Evolutionary conservation across 2,113 vertebrate species (phyloP), one percentile per base, ranked within the genome.

Genomic region (Rafetus swinhoei): DNA sequence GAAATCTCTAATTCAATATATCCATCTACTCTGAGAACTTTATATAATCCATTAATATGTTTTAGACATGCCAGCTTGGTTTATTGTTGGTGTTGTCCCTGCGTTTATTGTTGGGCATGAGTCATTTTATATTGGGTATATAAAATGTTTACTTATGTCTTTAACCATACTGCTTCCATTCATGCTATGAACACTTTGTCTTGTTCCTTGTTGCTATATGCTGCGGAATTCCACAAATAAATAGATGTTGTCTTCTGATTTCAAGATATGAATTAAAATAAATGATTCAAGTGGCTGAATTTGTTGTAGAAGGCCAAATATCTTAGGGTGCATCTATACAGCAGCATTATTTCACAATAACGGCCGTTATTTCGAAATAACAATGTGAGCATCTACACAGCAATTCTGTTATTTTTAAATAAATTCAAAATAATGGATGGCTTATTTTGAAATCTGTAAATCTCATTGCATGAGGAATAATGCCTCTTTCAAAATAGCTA

Each of bases 41-140:
- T 87, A 89, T 39, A 89, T 2, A 88, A 80, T 19, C 2, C 18
- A 62, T 50, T 85, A 69, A 83, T 57, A 32, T n/a, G 32, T 13
- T 80, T 12, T 4, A 84, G 32, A 19, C 0, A 0, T 5, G 4
- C 9, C 56, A 88, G 53, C 7, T 92, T 1, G 0, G 21, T 12
- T 52, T 5, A 12, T 32, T 0, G 0, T 3, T 85, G 7, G 3
- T n/a, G 72, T 6, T 84, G 85, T 25, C 45, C 6, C 60, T 9
- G 25, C 77, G 2, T 69, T 50, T 62, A 53, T 45, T 72, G n/a
- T 22, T 87, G n/a, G 52, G 18, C 88, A 85, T 59, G 2, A 65
- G 15, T 27, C n/a, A 69, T 69, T 93, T 76, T 16, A 82, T 54
- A 76, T 35, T 56, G 9, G 86, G 92, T 24, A 24, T 72, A 74